Conservation (phyloP, 2,113 vertebrate genomes). For the Varanus komodoensis region DNA sequence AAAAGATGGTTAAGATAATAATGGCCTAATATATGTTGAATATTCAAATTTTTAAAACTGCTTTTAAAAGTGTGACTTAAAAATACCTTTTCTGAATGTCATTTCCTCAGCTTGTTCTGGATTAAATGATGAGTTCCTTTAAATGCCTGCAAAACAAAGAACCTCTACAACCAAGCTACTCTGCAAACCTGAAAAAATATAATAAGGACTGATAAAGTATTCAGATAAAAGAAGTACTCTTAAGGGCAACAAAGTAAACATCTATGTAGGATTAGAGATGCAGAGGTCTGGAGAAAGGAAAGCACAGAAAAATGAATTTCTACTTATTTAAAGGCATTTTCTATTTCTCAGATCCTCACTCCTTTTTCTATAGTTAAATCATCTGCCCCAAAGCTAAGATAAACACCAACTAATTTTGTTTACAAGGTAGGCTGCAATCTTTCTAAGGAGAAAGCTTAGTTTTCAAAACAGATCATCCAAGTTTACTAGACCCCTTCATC, state of each 20-base stretch:
- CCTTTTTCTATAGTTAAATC: background rate
- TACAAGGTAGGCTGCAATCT: background rate
- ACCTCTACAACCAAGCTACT: background rate
- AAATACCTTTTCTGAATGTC: constrained; percentile 87
- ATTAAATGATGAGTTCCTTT: constrained; percentile 32
- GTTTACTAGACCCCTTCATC: background rate
- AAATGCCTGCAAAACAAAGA: constrained; percentile 50
- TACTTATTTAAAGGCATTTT: too few relatives aligned
- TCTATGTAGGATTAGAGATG: background rate
- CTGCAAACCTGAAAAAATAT: background rate
- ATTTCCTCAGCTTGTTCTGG: constrained; percentile 72
- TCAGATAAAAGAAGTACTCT: background rate
- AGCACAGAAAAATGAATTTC: too few relatives aligned
- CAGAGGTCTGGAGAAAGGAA: too few relatives aligned
- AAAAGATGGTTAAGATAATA: constrained; percentile 42
- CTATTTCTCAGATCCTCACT: too few relatives aligned
- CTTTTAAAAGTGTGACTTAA: background rate
- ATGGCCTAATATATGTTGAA: constrained; percentile 5
- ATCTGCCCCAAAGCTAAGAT: background rate
- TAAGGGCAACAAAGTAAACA: background rate
- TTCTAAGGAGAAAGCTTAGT: background rate
- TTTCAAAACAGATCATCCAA: background rate
- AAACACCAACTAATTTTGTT: constrained; percentile 5
- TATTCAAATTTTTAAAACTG: background rate
- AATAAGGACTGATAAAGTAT: background rate